Evolutionary conservation across 2,113 vertebrate species (phyloP).

Genomic region (Eretmochelys imbricata): DNA sequence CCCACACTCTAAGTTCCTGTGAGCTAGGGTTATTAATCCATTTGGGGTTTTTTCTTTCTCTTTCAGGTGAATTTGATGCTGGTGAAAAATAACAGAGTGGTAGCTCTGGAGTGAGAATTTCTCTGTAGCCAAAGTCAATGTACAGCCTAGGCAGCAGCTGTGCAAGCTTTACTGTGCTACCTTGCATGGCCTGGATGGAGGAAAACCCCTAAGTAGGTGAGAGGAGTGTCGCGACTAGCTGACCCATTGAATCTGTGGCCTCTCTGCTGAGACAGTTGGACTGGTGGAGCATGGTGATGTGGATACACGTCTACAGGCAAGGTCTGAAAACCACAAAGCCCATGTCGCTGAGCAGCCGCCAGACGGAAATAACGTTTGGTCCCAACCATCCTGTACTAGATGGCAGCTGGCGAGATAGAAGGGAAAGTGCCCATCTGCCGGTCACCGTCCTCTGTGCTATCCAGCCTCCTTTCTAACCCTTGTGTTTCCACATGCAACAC

Average conservation of each 20-base stretch:
- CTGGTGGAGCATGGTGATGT: not conserved
- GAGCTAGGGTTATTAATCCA: not conserved
- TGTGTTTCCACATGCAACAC: not conserved
- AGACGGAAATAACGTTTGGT: not conserved
- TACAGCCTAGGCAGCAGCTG: not conserved
- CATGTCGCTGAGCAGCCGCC: not conserved
- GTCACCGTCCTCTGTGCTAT: not conserved
- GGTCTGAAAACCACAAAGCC: not conserved
- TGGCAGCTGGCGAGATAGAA: not conserved
- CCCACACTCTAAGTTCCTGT: fast-evolving
- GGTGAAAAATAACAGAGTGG: not conserved
- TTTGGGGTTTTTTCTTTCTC: not conserved
- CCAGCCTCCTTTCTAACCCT: not conserved
- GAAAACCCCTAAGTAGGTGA: not conserved
- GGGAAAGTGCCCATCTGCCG: not conserved
- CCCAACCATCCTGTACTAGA: not conserved
- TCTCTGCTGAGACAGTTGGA: not conserved
- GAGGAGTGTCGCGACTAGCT: not conserved
- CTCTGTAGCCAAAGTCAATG: not conserved
- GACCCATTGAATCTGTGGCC: not conserved
- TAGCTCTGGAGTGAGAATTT: not conserved
- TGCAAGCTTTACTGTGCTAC: not conserved
- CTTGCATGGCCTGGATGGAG: not conserved
- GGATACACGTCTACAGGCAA: not conserved
- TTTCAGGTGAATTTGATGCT: not conserved